phyloP scores from a whole-genome alignment of 2,113 vertebrate species.

The Chloebia gouldiae region DNA sequence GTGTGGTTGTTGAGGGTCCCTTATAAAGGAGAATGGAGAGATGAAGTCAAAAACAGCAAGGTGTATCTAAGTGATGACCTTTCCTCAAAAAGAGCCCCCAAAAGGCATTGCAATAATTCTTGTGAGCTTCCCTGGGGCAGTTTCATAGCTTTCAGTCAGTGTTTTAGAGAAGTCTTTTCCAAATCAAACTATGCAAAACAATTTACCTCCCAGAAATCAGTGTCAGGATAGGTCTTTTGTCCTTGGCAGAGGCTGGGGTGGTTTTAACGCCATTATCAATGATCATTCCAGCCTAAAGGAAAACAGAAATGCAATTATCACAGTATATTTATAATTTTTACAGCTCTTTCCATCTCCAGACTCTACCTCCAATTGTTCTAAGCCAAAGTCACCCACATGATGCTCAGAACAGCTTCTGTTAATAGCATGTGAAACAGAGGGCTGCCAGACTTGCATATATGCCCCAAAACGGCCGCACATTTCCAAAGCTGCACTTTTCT shows the following conservation, averaged over 20 bases:
- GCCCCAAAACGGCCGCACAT: not conserved
- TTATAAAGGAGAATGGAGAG: not conserved
- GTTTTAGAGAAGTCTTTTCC: not conserved
- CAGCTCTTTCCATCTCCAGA: not conserved
- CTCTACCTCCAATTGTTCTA: not conserved
- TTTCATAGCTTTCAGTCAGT: not conserved
- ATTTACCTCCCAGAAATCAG: constrained; percentile 90
- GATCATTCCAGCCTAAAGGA: constrained; percentile 91
- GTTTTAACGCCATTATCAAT: constrained; percentile 97
- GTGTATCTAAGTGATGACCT: not conserved
- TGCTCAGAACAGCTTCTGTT: not conserved
- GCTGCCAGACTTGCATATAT: not conserved
- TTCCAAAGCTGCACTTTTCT: not conserved
- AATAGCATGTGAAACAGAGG: not conserved
- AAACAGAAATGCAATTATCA: not conserved
- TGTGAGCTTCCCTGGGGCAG: not conserved
- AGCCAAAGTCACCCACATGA: not conserved
- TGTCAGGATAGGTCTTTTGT: constrained; percentile 93
- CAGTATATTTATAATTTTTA: not conserved
- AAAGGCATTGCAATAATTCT: not conserved
- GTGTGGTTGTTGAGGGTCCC: not conserved
- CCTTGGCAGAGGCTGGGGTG: constrained; percentile 87
- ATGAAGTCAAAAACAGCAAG: not conserved
- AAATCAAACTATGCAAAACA: not conserved
- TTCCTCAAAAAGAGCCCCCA: not conserved